Evolutionary conservation across 2,113 vertebrate genomes (phyloP), one percentile per base, ranked within the genome.

Genomic region (Lipotes vexillifer): DNA sequence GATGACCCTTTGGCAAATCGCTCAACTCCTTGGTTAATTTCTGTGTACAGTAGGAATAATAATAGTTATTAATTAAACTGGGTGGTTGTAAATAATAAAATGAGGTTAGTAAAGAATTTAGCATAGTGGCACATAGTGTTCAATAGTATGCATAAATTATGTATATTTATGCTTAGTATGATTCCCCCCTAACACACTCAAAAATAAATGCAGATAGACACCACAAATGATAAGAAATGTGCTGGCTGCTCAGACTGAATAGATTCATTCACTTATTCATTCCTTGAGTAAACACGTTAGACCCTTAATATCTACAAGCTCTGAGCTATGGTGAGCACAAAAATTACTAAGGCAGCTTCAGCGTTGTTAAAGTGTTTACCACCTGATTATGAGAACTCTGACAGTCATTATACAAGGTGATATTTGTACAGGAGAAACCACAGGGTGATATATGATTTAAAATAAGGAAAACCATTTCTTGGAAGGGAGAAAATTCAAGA

Each of bases 281-380:
- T 77, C 10, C 59, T 85, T 95, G 38, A 55, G n/a, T 88, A 85
- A 95, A 95, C 71, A 88, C n/a, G 20, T 74, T 80, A 71, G n/a
- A 68, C 36, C 33, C 20, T 87, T 74, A 85, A 61, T 88, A 93
- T 84, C 4, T 80, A 82, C 9, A 72, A 65, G 6, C 46, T 66
- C 57, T 87, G 69, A 96, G 55, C n/a, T 33, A 14, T 68, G 31
- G 20, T 77, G 41, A 27, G 23, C 38, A 74, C 52, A 92, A 46
- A 94, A 52, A 52, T 88, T 86, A 72, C 36, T 27, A 49, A 80
- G 46, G 36, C 33, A 90, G 38, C 41, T 90, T 90, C 27, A 46
- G 59, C 49, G 31, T 44, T 88, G 33, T 88, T 93, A 15, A 90
- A 90, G 21, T 5, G 13, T 90, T 96, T 93, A 63, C 55, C 80